phyloP scores from a whole-genome alignment of 2,888 invertebrate genomes.

The Amphipoea lucens region DNA sequence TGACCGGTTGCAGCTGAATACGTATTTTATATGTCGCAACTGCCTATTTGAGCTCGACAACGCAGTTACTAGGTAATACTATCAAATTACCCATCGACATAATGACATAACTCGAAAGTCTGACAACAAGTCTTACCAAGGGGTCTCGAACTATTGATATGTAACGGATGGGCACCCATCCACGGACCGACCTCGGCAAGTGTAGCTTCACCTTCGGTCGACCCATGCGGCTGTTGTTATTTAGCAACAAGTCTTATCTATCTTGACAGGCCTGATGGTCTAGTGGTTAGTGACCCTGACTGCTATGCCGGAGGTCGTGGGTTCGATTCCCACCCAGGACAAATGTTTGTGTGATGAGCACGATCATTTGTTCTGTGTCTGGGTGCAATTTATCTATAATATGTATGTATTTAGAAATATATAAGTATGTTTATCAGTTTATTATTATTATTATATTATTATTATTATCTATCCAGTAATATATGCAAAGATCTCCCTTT shows the following conservation, averaged over 20 bases:
- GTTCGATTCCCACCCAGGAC: no score
- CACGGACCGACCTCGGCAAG: background rate
- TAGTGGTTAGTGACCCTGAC: no score
- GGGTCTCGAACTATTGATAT: background rate
- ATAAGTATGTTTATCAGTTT: no score
- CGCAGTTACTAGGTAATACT: background rate
- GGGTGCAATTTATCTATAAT: no score
- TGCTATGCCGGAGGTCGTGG: no score
- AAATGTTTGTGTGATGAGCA: no score
- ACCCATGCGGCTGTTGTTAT: background rate
- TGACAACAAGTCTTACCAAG: background rate
- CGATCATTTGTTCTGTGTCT: no score
- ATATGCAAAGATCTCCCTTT: background rate
- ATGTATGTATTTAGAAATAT: no score
- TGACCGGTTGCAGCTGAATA: background rate
- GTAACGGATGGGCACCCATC: background rate
- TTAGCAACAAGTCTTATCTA: background rate
- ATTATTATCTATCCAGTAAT: background rate
- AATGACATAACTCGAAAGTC: background rate
- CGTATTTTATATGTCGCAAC: background rate
- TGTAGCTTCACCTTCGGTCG: background rate
- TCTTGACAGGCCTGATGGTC: no score
- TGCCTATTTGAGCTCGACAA: background rate
- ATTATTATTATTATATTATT: no score
- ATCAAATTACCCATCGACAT: background rate